Evolutionary conservation across 2,113 vertebrate species (phyloP), one percentile per base, ranked within the genome.

Genomic region (Talpa occidentalis): DNA sequence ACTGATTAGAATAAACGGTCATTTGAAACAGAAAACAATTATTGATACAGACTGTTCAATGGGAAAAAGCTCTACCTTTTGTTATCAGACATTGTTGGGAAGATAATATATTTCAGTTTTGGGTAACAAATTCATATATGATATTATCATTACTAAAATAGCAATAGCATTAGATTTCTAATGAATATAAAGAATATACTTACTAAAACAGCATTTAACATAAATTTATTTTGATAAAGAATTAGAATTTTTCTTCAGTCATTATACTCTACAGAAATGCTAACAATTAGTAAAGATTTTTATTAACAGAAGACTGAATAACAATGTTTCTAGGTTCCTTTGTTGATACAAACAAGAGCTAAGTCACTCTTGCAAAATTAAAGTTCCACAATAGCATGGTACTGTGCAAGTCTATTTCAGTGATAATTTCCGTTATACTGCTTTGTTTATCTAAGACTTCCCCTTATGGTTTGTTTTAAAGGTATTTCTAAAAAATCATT

Each of bases 361-460:
- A 96, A 94, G 93, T 95, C 93, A 94, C 64, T 91, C 93, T 96
- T 96, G 93, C 93, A 96, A 97, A 96, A 96, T 88, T 93, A 66
- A 96, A 94, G 80, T 95, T 94, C 79, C 91, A 94, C 77, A 91
- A 93, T 74, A 91, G 7, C 91, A 73, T 12, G 5, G 59, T 88
- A 90, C 92, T 70, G 73, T 59, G 84, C 70, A 97, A 95, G 78
- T 74, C 32, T 88, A 89, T 94, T 93, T 94, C 93, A 90, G 74
- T 47, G 64, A 89, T 59, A 93, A 95, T 92, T 97, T 84, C 70
- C 37, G 81, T 94, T 80, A 87, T 81, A 90, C 10, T 77, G 77
- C 30, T 80, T 47, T 96, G 88, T 88, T 97, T 95, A 95, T 79
- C 73, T 89, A 92, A 90, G 72, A 95, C 94, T 95, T 96, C 91